phyloP scores from a whole-genome alignment of 2,888 invertebrate genomes.

The Carabus problematicus region DNA sequence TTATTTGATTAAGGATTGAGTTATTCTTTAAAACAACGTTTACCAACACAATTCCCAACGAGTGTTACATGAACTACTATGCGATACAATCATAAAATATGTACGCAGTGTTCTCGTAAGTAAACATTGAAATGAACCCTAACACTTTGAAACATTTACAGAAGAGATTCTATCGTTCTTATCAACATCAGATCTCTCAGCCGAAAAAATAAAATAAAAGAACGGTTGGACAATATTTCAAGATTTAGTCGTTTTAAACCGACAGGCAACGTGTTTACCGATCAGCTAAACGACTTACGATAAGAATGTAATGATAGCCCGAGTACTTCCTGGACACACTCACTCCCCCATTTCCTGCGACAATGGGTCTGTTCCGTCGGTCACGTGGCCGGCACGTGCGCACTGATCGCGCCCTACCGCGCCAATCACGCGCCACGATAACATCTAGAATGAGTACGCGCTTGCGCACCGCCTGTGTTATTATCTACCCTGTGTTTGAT shows the following conservation, averaged over 20 bases:
- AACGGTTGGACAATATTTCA: slow-evolving; percentile 49
- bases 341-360: slow-evolving; percentile 39
- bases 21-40: too few relatives aligned
- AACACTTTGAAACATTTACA: too few relatives aligned
- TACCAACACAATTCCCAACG: too few relatives aligned
- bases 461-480: not conserved
- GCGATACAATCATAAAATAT: too few relatives aligned
- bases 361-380: slow-evolving; percentile 33
- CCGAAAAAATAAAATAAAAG: too few relatives aligned
- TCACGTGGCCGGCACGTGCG: slow-evolving; percentile 50
- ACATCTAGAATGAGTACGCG: slow-evolving; percentile 9
- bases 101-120: too few relatives aligned
- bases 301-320: slow-evolving; percentile 53
- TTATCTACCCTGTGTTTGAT: too few relatives aligned
- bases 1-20: too few relatives aligned
- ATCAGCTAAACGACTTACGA: slow-evolving; percentile 57
- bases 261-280: slow-evolving; percentile 55
- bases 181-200: too few relatives aligned
- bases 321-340: slow-evolving; percentile 20
- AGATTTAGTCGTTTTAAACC: slow-evolving; percentile 50
- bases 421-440: slow-evolving; percentile 16
- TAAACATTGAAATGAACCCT: too few relatives aligned
- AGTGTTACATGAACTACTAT: too few relatives aligned
- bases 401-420: slow-evolving; percentile 10
- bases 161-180: too few relatives aligned